These are phyloP conservation scores for Meteorus colon DNA, from an alignment of 2,888 invertebrate genomes.

Conservation along the genomic window DNA sequence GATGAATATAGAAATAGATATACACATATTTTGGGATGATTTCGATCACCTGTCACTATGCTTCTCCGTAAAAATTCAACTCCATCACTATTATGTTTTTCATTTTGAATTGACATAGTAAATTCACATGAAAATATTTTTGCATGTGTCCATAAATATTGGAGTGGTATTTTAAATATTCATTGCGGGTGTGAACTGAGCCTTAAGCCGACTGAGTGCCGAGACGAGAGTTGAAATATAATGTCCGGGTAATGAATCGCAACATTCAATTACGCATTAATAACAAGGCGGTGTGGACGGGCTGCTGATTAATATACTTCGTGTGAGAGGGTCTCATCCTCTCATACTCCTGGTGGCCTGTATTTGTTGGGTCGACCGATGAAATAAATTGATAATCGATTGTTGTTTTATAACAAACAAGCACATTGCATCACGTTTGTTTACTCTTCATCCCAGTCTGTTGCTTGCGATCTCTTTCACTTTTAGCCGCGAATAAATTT, in stretches of 20 bases:
- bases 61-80: too few relatives aligned
- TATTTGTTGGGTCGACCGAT: slow-evolving; percentile 10
- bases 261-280: slow-evolving; percentile 65
- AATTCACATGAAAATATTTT: background rate
- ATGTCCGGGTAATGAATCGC: slow-evolving; percentile 62
- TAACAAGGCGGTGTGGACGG: slow-evolving; percentile 58
- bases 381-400: background rate
- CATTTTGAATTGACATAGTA: too few relatives aligned
- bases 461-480: slow-evolving; percentile 36
- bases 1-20: background rate
- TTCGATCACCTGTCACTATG: too few relatives aligned
- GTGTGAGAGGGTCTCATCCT: slow-evolving; percentile 25
- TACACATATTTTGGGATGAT: background rate
- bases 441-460: slow-evolving; percentile 9
- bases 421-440: slow-evolving; percentile 11
- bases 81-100: too few relatives aligned
- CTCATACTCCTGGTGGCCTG: slow-evolving; percentile 6
- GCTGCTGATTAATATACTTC: slow-evolving; percentile 58
- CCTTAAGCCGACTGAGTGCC: slow-evolving; percentile 38
- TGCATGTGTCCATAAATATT: background rate
- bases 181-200: slow-evolving; percentile 42
- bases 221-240: slow-evolving; percentile 52
- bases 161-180: background rate
- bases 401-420: slow-evolving; percentile 46
- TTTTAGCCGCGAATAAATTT: slow-evolving; percentile 44